Percentiles rank a stretch among this genome's conserved stretches.
Conservation (phyloP, 2,113 vertebrate genomes). For the Pyrgilauda ruficollis region DNA sequence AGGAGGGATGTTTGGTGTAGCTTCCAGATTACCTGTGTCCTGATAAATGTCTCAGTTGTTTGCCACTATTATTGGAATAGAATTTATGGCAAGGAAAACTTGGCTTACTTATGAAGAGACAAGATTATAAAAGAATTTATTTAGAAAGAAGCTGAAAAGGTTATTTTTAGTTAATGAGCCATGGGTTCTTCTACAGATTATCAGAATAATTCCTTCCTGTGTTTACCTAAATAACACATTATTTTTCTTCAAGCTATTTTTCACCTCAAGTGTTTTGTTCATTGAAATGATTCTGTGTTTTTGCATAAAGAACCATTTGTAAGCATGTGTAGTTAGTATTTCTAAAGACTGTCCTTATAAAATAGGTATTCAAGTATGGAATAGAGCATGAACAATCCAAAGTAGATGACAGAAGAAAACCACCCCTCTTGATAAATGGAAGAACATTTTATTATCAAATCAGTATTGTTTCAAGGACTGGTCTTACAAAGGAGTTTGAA, state of each 20-base stretch:
- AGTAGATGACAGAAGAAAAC: background rate
- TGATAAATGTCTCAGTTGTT: background rate
- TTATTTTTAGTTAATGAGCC: background rate
- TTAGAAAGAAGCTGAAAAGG: background rate
- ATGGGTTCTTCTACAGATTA: background rate
- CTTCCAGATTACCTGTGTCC: background rate
- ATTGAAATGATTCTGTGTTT: background rate
- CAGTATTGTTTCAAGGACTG: background rate
- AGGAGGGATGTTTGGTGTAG: background rate
- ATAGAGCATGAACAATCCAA: background rate
- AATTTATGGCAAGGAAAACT: background rate
- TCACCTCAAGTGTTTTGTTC: background rate
- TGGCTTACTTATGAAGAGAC: background rate
- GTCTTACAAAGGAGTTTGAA: background rate
- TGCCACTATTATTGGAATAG: background rate
- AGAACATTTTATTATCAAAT: background rate
- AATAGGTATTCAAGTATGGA: background rate
- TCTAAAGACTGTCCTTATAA: background rate
- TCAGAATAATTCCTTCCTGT: background rate
- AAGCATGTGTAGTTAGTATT: background rate
- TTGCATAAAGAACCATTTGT: background rate
- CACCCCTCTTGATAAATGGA: background rate
- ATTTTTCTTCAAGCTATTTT: background rate
- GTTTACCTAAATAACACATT: background rate
- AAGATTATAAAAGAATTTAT: constrained; percentile 1